Evolutionary conservation across 2,888 invertebrate species (phyloP).

Genomic region (Euplagia quadripunctaria): DNA sequence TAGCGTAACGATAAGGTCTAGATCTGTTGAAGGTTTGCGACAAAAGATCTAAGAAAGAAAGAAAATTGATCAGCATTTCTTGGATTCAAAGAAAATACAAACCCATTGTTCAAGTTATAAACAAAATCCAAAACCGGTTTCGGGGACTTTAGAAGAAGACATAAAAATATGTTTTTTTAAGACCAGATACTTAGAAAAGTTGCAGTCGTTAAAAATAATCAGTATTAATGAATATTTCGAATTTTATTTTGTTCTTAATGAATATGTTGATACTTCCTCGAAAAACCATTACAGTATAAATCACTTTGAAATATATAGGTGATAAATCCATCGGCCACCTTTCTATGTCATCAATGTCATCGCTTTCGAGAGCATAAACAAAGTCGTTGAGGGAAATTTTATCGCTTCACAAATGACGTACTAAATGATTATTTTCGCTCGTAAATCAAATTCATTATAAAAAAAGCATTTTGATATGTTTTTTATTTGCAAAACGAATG

Average conservation of each 20-base stretch:
- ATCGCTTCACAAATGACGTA: not conserved
- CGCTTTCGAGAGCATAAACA: constrained; percentile 12
- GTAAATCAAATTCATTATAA: not conserved
- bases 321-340: constrained; percentile 5
- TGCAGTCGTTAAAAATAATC: constrained; percentile 3
- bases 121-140: not conserved
- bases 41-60: no score
- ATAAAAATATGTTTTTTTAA: not conserved
- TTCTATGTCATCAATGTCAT: constrained; percentile 11
- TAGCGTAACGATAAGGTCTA: not conserved
- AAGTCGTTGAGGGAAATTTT: constrained; percentile 4
- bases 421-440: not conserved
- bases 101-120: not conserved
- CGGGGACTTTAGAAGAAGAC: not conserved
- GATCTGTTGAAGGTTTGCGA: not conserved
- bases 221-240: constrained; percentile 5
- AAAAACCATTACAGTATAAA: constrained; percentile 3
- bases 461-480: not conserved
- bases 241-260: constrained; percentile 8
- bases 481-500: not conserved
- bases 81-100: not conserved
- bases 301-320: constrained; percentile 10
- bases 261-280: constrained; percentile 12
- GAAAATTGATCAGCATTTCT: no score
- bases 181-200: not conserved